Conservation (phyloP, 1,140 invertebrate genomes). For the Meloidogyne chitwoodi region DNA sequence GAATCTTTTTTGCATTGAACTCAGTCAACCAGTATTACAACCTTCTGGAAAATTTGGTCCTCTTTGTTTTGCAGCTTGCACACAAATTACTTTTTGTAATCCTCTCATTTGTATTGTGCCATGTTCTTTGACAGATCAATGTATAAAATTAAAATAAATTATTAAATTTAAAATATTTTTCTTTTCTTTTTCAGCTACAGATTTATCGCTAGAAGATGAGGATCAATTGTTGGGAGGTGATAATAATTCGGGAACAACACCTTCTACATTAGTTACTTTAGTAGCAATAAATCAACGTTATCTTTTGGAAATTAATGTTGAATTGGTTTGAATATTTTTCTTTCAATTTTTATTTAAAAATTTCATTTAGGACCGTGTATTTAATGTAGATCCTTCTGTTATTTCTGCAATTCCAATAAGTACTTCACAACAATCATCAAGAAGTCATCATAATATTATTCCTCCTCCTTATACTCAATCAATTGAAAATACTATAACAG, state of each 20-base stretch:
- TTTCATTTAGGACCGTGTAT: slow-evolving; percentile 7
- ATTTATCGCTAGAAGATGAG: slow-evolving; percentile 36
- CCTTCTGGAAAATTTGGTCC: slow-evolving; percentile 4
- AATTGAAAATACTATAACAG: slow-evolving; percentile 3
- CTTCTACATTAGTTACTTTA: slow-evolving; percentile 15
- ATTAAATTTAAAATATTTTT: neutral
- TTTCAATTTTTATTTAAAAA: neutral
- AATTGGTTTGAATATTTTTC: slow-evolving; percentile 7
- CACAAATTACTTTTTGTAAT: slow-evolving; percentile 25
- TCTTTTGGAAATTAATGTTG: slow-evolving; percentile 28
- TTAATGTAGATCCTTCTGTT: slow-evolving; percentile 23
- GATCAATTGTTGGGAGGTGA: neutral
- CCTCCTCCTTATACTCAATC: neutral
- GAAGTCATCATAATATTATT: slow-evolving; percentile 9
- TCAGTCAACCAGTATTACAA: slow-evolving; percentile 10
- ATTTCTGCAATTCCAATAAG: neutral
- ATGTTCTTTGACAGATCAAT: slow-evolving; percentile 5
- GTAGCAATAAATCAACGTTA: slow-evolving; percentile 40
- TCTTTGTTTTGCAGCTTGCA: slow-evolving; percentile 37
- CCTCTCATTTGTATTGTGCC: slow-evolving; percentile 33
- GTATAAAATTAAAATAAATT: neutral
- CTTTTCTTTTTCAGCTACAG: neutral
- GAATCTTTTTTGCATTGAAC: slow-evolving; percentile 39
- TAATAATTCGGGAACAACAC: neutral
- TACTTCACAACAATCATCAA: neutral